Evolutionary conservation across 2,113 vertebrate genomes (phyloP).

Genomic region (Epinephelus fuscoguttatus): DNA sequence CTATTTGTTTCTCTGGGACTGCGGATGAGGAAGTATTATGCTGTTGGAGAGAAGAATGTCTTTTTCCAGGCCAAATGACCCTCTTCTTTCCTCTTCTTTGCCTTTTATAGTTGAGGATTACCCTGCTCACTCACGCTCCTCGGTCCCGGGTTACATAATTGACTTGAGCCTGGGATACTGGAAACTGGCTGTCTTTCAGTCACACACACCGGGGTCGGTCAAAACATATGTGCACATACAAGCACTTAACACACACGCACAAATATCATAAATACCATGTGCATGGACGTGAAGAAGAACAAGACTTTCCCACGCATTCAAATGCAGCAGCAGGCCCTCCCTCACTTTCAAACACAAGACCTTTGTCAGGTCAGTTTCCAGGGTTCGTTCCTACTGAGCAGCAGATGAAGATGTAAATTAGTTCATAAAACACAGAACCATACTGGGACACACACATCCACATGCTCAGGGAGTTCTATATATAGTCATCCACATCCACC

Average conservation of each 20-base stretch:
- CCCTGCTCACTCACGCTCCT: conserved; percentile 48
- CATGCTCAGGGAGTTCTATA: conserved; percentile 43
- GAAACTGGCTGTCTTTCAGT: conserved; percentile 57
- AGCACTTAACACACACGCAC: neutral
- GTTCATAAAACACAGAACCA: conserved; percentile 31
- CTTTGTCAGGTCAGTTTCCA: conserved; percentile 16
- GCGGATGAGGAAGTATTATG: conserved; percentile 20
- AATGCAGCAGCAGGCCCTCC: neutral
- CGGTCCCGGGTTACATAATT: conserved; percentile 61
- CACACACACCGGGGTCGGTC: conserved; percentile 7
- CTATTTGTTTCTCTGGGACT: conserved; percentile 46
- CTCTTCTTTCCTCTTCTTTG: conserved; percentile 55
- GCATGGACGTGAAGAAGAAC: neutral
- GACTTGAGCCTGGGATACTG: conserved; percentile 49
- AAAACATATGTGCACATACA: conserved; percentile 1
- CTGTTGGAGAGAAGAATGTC: conserved; percentile 49
- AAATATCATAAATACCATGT: neutral
- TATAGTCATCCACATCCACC: conserved; percentile 53
- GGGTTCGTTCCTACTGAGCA: neutral
- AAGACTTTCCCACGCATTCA: neutral
- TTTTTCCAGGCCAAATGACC: conserved; percentile 58
- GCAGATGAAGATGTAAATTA: conserved; percentile 35
- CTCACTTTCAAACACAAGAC: neutral
- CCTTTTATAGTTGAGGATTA: conserved; percentile 79
- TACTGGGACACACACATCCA: conserved; percentile 12